A percentile compares a stretch with the other conserved stretches of the same genome.
phyloP scores from a whole-genome alignment of 2,797 vertebrate species.

The Parauchenoglanis ngamensis region DNA sequence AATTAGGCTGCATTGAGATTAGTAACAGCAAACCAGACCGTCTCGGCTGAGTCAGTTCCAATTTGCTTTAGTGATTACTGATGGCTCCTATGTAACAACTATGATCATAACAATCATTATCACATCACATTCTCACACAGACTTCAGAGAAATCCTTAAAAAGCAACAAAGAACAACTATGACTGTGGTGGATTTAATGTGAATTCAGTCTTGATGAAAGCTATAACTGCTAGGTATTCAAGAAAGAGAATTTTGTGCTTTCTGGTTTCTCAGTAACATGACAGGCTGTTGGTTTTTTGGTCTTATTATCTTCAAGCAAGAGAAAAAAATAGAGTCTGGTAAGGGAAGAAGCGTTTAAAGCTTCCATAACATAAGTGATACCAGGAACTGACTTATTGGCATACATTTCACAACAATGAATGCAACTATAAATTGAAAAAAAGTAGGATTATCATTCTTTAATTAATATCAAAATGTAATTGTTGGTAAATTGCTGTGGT shows the following conservation, averaged over 20 bases:
- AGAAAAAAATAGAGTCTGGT: not conserved
- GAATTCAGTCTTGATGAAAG: not conserved
- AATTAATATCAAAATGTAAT: not conserved
- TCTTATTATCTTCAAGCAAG: not conserved
- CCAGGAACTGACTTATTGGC: not conserved
- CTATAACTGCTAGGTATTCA: not conserved
- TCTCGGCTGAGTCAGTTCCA: constrained; percentile 1
- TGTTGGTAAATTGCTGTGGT: not conserved
- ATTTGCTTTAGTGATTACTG: not conserved
- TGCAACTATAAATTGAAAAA: not conserved
- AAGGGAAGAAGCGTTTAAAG: not conserved
- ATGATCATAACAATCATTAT: not conserved
- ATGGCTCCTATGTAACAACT: not conserved
- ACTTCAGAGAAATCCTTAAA: not conserved
- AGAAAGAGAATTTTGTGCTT: not conserved
- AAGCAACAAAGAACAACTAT: not conserved
- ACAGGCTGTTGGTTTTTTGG: not conserved
- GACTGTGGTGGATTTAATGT: not conserved
- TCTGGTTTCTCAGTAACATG: not conserved
- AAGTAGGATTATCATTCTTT: not conserved
- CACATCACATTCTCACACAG: not conserved
- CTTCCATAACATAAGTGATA: not conserved
- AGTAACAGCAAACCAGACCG: constrained; percentile 5
- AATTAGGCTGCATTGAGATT: constrained; percentile 10
- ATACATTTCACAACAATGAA: not conserved